Evolutionary conservation across 2,888 invertebrate genomes (phyloP).

Genomic region (Rhingia rostrata): DNA sequence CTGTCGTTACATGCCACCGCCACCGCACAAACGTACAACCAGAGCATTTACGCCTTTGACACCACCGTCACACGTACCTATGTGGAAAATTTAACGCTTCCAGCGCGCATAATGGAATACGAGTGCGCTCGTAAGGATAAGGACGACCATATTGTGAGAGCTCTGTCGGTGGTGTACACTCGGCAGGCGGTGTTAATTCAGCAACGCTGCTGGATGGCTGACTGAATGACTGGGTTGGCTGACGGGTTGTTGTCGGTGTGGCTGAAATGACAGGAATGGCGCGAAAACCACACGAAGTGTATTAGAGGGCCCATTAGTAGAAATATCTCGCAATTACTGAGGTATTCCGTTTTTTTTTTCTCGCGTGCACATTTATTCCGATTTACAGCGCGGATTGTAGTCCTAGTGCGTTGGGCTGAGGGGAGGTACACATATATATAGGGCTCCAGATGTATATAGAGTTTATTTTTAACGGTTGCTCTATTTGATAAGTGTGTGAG

Average conservation of each 20-base stretch:
- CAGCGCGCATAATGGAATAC: conserved; percentile 44
- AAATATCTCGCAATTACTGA: conserved; percentile 73
- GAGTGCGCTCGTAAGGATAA: conserved; percentile 24
- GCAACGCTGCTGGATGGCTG: neutral
- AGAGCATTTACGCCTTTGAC: conserved; percentile 60
- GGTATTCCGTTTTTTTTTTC: conserved; percentile 40
- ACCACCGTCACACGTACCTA: conserved; percentile 37
- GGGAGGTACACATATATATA: conserved; percentile 35
- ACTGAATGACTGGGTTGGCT: conserved; percentile 2
- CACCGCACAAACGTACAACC: conserved; percentile 52
- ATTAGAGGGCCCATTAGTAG: conserved; percentile 72
- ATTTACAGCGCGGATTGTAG: neutral
- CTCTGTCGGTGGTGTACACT: conserved; percentile 5
- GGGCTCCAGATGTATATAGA: conserved; percentile 7
- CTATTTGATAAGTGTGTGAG: conserved; percentile 53
- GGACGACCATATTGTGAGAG: conserved; percentile 36
- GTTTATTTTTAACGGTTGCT: conserved; percentile 56
- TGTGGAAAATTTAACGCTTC: neutral
- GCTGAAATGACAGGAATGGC: conserved; percentile 69
- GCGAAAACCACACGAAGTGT: conserved; percentile 70
- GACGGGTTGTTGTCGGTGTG: conserved; percentile 11
- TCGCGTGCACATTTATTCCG: conserved; percentile 10
- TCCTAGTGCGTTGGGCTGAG: conserved; percentile 14
- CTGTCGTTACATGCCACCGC: conserved; percentile 18
- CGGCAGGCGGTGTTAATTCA: conserved; percentile 16